These are phyloP conservation scores for Sturmia bella DNA, from an alignment of 2,888 invertebrate species.

Conservation along the genomic window DNA sequence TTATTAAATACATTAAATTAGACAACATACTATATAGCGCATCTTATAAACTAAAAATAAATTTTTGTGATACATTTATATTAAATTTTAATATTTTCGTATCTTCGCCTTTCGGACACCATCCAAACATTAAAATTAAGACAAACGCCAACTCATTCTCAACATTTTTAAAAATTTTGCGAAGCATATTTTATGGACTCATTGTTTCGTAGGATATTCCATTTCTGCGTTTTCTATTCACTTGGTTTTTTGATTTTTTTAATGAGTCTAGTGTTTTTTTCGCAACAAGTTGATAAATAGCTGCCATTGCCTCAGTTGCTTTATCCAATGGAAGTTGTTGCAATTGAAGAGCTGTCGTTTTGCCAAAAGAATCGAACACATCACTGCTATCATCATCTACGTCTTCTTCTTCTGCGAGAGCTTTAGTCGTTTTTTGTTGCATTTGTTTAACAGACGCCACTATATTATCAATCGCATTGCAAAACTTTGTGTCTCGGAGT, in stretches of 20 bases:
- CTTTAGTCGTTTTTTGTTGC: background rate
- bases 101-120: too few relatives aligned
- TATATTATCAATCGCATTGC: slow-evolving; percentile 56
- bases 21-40: too few relatives aligned
- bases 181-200: slow-evolving; percentile 9
- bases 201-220: slow-evolving; percentile 46
- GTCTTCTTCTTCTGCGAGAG: background rate
- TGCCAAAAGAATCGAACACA: slow-evolving; percentile 64
- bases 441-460: slow-evolving; percentile 43
- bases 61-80: background rate
- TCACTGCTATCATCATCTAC: slow-evolving; percentile 31
- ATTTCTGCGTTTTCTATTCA: slow-evolving; percentile 17
- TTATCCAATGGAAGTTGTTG: slow-evolving; percentile 59
- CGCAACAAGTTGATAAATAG: slow-evolving; percentile 52
- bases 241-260: slow-evolving; percentile 20
- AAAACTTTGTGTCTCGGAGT: slow-evolving; percentile 46
- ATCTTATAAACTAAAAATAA: too few relatives aligned
- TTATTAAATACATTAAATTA: too few relatives aligned
- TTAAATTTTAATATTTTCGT: background rate
- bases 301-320: slow-evolving; percentile 67
- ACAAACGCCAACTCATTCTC: too few relatives aligned
- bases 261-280: slow-evolving; percentile 52
- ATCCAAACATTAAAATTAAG: background rate
- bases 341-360: slow-evolving; percentile 67
- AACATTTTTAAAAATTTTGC: too few relatives aligned